A percentile compares a stretch with the other conserved stretches of the same genome.
Conservation (phyloP, 2,888 invertebrate species). For the Amphipyra tragopoginis region DNA sequence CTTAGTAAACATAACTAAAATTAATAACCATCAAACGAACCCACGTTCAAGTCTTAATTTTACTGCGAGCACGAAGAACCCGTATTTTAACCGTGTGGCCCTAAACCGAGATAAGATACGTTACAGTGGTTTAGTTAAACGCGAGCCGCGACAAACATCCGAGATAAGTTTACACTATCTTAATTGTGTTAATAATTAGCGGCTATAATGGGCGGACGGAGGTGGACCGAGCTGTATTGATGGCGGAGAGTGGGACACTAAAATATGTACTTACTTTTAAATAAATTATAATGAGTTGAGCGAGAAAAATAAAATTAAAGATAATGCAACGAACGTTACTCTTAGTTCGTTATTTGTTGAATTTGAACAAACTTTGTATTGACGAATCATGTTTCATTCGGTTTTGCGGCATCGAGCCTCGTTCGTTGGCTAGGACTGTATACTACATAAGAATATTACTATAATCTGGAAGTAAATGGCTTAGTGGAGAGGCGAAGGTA, state of each 20-base stretch:
- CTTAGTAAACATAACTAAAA: background rate
- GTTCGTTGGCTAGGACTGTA: too few species aligned
- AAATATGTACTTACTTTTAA: too few species aligned
- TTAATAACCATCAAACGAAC: background rate
- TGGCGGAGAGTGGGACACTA: background rate
- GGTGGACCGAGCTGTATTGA: background rate
- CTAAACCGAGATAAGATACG: constrained; percentile 42
- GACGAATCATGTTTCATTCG: too few species aligned
- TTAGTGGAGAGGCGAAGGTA: too few species aligned
- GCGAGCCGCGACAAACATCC: constrained; percentile 57
- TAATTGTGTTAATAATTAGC: constrained; percentile 73
- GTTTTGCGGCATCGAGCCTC: too few species aligned
- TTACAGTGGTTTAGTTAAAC: constrained; percentile 31
- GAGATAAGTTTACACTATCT: constrained; percentile 71
- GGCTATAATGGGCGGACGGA: background rate
- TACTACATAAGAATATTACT: too few species aligned
- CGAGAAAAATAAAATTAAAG: too few species aligned
- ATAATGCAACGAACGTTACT: too few species aligned
- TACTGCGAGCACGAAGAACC: constrained; percentile 7
- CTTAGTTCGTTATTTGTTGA: too few species aligned
- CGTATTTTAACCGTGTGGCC: constrained; percentile 23
- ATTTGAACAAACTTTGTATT: too few species aligned
- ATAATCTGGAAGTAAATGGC: too few species aligned
- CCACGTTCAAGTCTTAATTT: background rate
- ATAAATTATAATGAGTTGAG: too few species aligned